These are phyloP conservation scores for Gandaritis pyraliata DNA, from an alignment of 2,888 invertebrate species.

Conservation along the genomic window DNA sequence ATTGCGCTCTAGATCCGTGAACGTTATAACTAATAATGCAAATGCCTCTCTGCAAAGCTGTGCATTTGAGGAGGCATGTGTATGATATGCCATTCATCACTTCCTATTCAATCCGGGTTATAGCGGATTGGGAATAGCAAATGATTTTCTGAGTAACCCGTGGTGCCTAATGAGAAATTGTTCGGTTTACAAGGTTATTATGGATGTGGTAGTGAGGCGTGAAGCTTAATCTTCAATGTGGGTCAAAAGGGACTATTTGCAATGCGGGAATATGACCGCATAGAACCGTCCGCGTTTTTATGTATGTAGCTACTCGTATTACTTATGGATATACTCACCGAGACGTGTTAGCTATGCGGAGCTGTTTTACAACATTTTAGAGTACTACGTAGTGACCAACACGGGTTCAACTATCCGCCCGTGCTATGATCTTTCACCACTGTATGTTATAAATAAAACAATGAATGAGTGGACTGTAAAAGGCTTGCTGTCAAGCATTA, in stretches of 20 bases:
- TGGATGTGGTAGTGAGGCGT: slow-evolving; percentile 1
- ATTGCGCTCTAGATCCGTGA: not conserved
- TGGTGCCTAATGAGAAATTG: slow-evolving; percentile 16
- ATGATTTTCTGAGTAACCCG: slow-evolving; percentile 14
- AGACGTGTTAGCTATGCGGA: not conserved
- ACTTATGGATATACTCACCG: not conserved
- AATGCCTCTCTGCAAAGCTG: slow-evolving; percentile 13
- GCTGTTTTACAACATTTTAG: not conserved
- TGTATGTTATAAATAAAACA: no score
- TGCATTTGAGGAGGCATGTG: slow-evolving; percentile 13
- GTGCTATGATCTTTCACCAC: no score
- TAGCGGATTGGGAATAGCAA: slow-evolving; percentile 18
- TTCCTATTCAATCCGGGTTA: slow-evolving; percentile 16
- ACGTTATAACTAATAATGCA: slow-evolving; percentile 9
- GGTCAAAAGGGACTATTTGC: slow-evolving; percentile 1
- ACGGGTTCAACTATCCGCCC: no score
- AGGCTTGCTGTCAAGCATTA: no score
- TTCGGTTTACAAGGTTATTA: slow-evolving; percentile 10
- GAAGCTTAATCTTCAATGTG: slow-evolving; percentile 1
- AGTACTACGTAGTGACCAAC: not conserved
- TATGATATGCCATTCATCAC: slow-evolving; percentile 18
- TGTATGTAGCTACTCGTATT: not conserved
- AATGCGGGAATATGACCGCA: slow-evolving; percentile 8
- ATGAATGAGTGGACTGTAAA: no score
- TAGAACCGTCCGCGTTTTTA: not conserved